These are phyloP conservation scores for Chaenocephalus aceratus DNA, from an alignment of 2,113 vertebrate genomes.

Conservation along the genomic window DNA sequence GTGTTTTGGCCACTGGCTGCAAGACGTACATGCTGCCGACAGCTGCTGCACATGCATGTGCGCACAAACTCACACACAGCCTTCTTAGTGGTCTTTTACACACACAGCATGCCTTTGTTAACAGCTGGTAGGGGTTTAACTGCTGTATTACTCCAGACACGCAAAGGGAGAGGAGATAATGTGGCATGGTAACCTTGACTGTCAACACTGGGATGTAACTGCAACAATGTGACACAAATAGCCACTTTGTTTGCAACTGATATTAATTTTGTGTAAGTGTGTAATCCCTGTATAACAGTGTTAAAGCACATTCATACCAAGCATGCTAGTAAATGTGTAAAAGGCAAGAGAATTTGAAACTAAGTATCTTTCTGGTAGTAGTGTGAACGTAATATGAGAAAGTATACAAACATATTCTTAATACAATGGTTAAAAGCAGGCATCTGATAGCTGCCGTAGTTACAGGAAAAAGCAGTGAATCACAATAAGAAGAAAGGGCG, in stretches of 20 bases:
- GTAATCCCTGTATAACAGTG: constrained; percentile 12
- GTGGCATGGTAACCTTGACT: constrained; percentile 51
- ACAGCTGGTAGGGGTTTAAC: constrained; percentile 77
- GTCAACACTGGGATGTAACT: constrained; percentile 53
- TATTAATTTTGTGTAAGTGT: constrained; percentile 30
- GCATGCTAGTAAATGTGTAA: not conserved
- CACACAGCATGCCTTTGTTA: constrained; percentile 77
- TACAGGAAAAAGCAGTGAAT: not conserved
- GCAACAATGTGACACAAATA: constrained; percentile 62
- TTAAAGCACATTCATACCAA: not conserved
- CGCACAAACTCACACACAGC: constrained; percentile 32
- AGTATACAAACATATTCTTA: not conserved
- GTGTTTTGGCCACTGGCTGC: constrained; percentile 41
- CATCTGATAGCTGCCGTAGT: too few species aligned
- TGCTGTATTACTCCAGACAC: constrained; percentile 65
- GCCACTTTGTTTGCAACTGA: constrained; percentile 24
- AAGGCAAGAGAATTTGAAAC: not conserved
- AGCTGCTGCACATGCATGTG: constrained; percentile 66
- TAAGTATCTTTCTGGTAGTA: not conserved
- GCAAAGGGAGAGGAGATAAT: constrained; percentile 57
- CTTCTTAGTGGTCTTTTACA: constrained; percentile 38
- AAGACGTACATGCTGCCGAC: constrained; percentile 42
- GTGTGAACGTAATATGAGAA: not conserved
- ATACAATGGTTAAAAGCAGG: not conserved
- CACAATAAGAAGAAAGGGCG: not conserved